Base-by-base conservation (phyloP, 2,113 vertebrate species). In the Pardalotus punctatus region DNA sequence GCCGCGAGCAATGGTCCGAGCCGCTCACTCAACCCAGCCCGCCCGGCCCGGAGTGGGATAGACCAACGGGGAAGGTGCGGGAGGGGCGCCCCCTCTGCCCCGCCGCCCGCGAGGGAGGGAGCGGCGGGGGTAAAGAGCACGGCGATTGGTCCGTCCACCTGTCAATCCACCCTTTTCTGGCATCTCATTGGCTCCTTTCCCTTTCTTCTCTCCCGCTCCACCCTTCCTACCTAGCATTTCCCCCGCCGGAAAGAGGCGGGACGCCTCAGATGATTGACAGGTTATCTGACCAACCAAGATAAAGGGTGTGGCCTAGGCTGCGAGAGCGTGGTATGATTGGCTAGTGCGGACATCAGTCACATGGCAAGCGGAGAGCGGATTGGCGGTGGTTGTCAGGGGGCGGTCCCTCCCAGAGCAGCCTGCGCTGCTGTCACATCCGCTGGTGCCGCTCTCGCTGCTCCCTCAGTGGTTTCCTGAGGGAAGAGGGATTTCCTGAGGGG, bases 391-490 rank as follows among this genome's bases (percentile, higher is more conserved):
- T 4, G 8, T 1, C 62, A 60, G 25, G 64, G 57, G 82, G 70
- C 40, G 82, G 89, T 14, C 4, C 76, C 38, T 36, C 48, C 69
- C 60, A 4, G 42, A 25, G 56, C 85, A 50, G 91, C n/a, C 72
- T 42, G 54, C 45, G 47, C 24, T 91, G 89, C 90, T 91, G 96
- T 98, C 97, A 97, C 74, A 97, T 98, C 97, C 97, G 96, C 85
- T 81, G 65, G 45, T 74, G 2, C 66, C 24, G 43, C 78, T 21
- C 38, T 82, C 54, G 78, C 40, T 5, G 91, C 40, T 94, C 76
- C 72, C 94, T 90, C 93, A 17, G 92, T 58, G 88, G 29, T 86
- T 95, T 89, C 96, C 91, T 95, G 96, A 92, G 45, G 85, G 69
- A 3, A 66, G 61, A 14, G 24, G 40, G 29, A 11, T 79, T 40